phyloP scores from a whole-genome alignment of 2,113 vertebrate species.

The Toxotes jaculatrix region DNA sequence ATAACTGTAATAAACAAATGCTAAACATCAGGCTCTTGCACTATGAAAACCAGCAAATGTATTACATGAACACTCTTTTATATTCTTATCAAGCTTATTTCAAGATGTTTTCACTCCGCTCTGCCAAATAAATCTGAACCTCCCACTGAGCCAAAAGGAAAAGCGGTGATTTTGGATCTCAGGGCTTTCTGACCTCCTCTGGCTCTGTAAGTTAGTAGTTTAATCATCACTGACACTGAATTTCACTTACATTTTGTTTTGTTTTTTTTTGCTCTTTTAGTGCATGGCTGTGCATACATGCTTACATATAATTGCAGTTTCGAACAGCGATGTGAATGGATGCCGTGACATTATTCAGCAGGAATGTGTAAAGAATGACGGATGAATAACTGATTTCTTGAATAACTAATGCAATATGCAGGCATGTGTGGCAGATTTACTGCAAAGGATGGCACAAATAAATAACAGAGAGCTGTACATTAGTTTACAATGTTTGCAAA shows the following conservation, averaged over 20 bases:
- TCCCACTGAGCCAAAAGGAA: conserved; percentile 8
- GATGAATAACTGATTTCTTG: conserved; percentile 1
- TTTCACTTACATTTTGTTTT: neutral
- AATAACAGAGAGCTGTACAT: no score
- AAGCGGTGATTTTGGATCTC: conserved; percentile 20
- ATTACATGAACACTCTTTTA: neutral
- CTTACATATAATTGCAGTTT: neutral
- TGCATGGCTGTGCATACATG: conserved; percentile 7
- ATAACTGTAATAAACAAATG: neutral
- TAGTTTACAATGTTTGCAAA: neutral
- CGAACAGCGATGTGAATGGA: conserved; percentile 23
- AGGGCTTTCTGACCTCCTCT: conserved; percentile 26
- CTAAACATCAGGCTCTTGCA: neutral
- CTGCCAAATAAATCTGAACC: conserved; percentile 1
- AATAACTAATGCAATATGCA: neutral
- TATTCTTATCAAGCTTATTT: conserved; percentile 34
- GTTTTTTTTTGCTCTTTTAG: neutral
- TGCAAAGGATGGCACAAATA: neutral
- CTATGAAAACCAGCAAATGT: neutral
- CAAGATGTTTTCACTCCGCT: conserved; percentile 25
- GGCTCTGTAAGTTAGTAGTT: conserved; percentile 10
- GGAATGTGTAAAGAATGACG: neutral
- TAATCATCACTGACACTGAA: conserved; percentile 31
- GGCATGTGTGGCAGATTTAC: conserved; percentile 5
- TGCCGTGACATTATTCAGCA: neutral